Conservation (phyloP, 2,888 invertebrate species). For the Orthonychiurus folsomi region DNA sequence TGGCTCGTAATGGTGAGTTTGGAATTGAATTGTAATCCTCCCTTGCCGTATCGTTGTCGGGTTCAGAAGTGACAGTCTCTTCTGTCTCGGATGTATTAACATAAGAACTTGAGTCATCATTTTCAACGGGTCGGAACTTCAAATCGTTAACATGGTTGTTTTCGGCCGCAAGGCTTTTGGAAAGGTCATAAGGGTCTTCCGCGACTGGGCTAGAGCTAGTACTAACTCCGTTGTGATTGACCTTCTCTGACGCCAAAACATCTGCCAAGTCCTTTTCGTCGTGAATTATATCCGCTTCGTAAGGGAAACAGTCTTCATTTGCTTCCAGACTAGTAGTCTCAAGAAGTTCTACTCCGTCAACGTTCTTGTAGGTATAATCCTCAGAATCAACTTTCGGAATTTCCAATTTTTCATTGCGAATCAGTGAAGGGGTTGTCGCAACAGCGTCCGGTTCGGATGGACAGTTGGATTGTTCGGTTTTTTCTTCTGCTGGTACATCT, state of each 20-base stretch:
- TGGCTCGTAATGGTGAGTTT: constrained; percentile 33
- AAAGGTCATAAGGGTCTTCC: constrained; percentile 2
- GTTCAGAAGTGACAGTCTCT: neutral
- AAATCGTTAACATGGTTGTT: neutral
- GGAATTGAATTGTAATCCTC: too few species aligned
- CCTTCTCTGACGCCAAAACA: constrained; percentile 25
- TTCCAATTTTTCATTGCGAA: too few species aligned
- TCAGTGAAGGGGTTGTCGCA: neutral
- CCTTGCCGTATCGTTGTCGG: constrained; percentile 11
- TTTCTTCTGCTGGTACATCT: neutral
- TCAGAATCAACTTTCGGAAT: neutral
- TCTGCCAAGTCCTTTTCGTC: constrained; percentile 39
- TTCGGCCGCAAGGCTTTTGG: neutral
- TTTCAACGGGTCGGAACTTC: neutral
- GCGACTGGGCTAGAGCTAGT: constrained; percentile 18
- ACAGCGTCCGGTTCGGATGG: neutral
- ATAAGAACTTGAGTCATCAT: neutral
- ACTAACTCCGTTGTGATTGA: neutral
- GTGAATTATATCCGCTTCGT: constrained; percentile 39
- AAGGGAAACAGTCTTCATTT: constrained; percentile 34
- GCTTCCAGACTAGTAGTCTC: constrained; percentile 28
- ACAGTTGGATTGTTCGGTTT: constrained; percentile 3
- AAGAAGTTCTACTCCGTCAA: constrained; percentile 34
- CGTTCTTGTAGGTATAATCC: constrained; percentile 25
- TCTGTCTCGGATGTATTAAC: neutral